phyloP scores from a whole-genome alignment of 1,140 invertebrate genomes.

The Drosophila kanapiae region DNA sequence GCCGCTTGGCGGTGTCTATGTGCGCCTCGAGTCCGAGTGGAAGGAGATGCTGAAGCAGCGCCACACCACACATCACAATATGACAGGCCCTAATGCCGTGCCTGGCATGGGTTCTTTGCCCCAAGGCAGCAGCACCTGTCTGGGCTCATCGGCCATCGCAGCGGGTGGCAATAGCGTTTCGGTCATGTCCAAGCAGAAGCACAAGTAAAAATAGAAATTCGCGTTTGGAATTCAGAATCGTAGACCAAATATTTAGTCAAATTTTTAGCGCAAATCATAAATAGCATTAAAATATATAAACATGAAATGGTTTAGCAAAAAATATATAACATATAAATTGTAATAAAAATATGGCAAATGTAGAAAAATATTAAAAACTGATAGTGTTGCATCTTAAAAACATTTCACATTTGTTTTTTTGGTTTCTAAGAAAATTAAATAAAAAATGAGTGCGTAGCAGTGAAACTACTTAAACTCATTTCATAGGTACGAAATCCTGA shows the following conservation, averaged over 20 bases:
- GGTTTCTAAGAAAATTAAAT: background rate
- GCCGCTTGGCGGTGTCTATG: constrained; percentile 89
- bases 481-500: too few relatives aligned
- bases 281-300: background rate
- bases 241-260: constrained; percentile 57
- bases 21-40: constrained; percentile 90
- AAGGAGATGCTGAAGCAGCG: constrained; percentile 86
- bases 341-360: background rate
- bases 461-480: too few relatives aligned
- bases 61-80: constrained; percentile 59
- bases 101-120: constrained; percentile 16
- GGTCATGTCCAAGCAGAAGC: constrained; percentile 71
- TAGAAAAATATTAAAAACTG: constrained; percentile 4
- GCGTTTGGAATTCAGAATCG: background rate
- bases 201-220: constrained; percentile 52
- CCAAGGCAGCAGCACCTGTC: constrained; percentile 45
- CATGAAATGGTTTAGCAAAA: background rate
- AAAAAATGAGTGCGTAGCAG: too few relatives aligned
- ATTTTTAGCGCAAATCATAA: constrained; percentile 40
- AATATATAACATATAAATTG: background rate
- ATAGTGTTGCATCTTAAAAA: background rate
- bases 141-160: constrained; percentile 4
- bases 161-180: constrained; percentile 32
- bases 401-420: background rate
- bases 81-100: constrained; percentile 10